Conservation (phyloP, 2,113 vertebrate species). For the Toxotes chatareus region DNA sequence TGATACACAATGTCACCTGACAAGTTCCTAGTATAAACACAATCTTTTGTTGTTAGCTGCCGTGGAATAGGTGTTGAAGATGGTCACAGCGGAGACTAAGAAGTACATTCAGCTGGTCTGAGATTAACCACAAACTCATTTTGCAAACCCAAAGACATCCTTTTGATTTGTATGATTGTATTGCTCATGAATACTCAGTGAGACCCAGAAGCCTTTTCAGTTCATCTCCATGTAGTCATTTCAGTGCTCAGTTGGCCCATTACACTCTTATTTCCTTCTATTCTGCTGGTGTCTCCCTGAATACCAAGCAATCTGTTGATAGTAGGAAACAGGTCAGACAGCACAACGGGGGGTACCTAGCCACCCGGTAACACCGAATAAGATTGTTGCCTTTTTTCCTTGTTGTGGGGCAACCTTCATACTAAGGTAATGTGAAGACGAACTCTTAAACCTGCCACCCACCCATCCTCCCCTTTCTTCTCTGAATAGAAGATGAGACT, state of each 20-base stretch:
- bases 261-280: constrained; percentile 34
- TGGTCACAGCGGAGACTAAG: not conserved
- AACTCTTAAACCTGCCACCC: not conserved
- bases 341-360: not conserved
- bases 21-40: not conserved
- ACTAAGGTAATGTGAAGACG: not conserved
- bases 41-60: not conserved
- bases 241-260: not conserved
- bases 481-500: constrained; percentile 12
- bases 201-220: not conserved
- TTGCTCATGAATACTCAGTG: constrained; percentile 3
- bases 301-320: constrained; percentile 13
- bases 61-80: not conserved
- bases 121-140: constrained; percentile 6
- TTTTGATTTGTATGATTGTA: not conserved
- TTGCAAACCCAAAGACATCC: not conserved
- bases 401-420: not conserved
- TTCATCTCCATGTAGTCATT: not conserved
- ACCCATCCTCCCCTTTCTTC: not conserved
- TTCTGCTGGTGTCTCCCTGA: constrained; percentile 14
- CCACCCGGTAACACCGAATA: not conserved
- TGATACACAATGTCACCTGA: not conserved
- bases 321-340: constrained; percentile 12
- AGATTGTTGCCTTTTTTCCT: constrained; percentile 3
- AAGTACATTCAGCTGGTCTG: not conserved